Evolutionary conservation across 2,113 vertebrate genomes (phyloP), one percentile per base, ranked within the genome.

Genomic region (Deroptyus accipitrinus): DNA sequence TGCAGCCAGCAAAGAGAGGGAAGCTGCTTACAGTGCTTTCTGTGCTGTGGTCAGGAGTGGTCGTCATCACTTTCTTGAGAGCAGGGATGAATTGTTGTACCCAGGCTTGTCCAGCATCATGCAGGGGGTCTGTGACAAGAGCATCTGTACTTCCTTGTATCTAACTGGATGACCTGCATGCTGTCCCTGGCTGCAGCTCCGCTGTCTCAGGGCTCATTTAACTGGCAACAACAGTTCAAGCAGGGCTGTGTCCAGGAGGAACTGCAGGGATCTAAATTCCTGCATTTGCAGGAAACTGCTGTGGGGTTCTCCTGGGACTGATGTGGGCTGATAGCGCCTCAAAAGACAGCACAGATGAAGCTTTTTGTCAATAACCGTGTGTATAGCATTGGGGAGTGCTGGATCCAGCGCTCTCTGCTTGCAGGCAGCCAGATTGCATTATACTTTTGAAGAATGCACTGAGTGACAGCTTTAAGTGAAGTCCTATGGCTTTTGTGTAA

Each of bases 31-130:
- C 17, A 52, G 25, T 22, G 28, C 27, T 68, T 15, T n/a, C 46
- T 41, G 7, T 16, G 10, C 28, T 0, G 0, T 17, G 35, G 39
- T 41, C 55, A 30, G 33, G 28, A 46, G 35, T 4, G 13, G 35
- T 48, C 28, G 35, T 30, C 24, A 17, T 41, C 35, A 13, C 31
- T 37, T 31, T 37, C 46, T 41, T 25, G 41, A 5, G 7, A 35
- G 39, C 41, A 52, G n/a, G 61, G 35, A 59, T 55, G 57, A 61
- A 8, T 22, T 70, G 85, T 51, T 61, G 49, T 30, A 41, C 33
- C 35, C 49, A 13, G 70, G 30, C n/a, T 57, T n/a, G 25, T 15
- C 64, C 18, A 4, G 17, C 46, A 31, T 44, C 48, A 6, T 1
- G 6, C 17, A 17, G 23, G 5, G 42, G 35, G 5, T 37, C 55